Evolutionary conservation across 37 sponge, comb jelly and placozoan species (phyloP).

Genomic region (Aplysina aerophoba): DNA sequence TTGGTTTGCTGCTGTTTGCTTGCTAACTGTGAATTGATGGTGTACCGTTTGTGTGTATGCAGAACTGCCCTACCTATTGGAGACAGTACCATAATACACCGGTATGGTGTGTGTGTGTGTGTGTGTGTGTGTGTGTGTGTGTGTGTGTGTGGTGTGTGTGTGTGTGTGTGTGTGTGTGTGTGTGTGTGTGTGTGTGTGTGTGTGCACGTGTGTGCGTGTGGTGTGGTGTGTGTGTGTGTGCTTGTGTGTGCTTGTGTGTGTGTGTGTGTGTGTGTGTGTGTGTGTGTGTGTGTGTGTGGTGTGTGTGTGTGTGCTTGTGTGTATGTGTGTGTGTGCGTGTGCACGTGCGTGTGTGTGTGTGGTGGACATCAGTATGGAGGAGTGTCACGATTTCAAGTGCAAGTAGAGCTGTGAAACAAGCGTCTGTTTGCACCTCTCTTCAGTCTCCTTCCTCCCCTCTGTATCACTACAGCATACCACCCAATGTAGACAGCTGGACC

Average conservation of each 20-base stretch:
- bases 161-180: conserved; percentile 11
- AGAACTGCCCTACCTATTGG: too few species aligned
- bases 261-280: conserved; percentile 16
- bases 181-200: conserved; percentile 26
- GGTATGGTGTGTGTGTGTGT: neutral
- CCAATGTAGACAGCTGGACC: too few species aligned
- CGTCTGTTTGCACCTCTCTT: too few species aligned
- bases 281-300: conserved; percentile 28
- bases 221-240: neutral
- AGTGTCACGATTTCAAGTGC: too few species aligned
- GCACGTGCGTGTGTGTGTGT: neutral
- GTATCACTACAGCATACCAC: too few species aligned
- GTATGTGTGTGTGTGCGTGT: conserved; percentile 14
- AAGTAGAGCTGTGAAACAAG: too few species aligned
- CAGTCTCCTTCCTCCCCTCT: too few species aligned
- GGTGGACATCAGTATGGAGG: too few species aligned
- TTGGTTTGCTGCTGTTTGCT: too few species aligned
- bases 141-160: neutral
- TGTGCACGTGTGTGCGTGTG: neutral
- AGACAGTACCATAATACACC: too few species aligned
- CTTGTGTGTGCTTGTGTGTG: neutral
- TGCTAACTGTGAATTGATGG: too few species aligned
- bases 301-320: conserved; percentile 27
- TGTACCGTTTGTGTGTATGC: too few species aligned
- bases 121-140: neutral